phyloP scores from a whole-genome alignment of 2,888 invertebrate species.

The Graphium colonna region DNA sequence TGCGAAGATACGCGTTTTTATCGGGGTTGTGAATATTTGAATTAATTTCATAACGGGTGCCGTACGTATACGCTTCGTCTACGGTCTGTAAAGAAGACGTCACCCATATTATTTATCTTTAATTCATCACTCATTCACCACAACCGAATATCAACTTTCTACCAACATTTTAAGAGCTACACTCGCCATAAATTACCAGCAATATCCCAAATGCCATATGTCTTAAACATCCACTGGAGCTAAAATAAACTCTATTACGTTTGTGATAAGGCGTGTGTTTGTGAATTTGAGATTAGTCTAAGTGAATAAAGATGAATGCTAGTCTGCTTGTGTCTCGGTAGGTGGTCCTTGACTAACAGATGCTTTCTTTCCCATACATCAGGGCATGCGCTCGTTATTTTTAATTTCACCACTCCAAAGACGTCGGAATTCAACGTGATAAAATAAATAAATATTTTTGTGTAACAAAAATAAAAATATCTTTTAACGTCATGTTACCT shows the following conservation, averaged over 20 bases:
- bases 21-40: slow-evolving; percentile 20
- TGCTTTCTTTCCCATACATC: no score
- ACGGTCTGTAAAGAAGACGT: slow-evolving; percentile 43
- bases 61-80: slow-evolving; percentile 27
- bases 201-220: slow-evolving; percentile 36
- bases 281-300: slow-evolving; percentile 26
- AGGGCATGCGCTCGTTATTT: no score
- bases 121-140: slow-evolving; percentile 48
- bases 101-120: slow-evolving; percentile 47
- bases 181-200: slow-evolving; percentile 56
- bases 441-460: no score
- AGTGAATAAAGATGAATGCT: slow-evolving; percentile 72
- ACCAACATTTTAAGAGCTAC: slow-evolving; percentile 43
- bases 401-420: no score
- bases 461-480: no score
- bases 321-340: slow-evolving; percentile 62
- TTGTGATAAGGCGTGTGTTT: slow-evolving; percentile 10
- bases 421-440: no score
- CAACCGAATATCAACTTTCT: slow-evolving; percentile 49
- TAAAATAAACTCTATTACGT: slow-evolving; percentile 27
- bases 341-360: slow-evolving; percentile 74
- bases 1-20: no score
- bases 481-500: no score
- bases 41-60: slow-evolving; percentile 38
- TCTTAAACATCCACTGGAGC: slow-evolving; percentile 8